phyloP scores from a whole-genome alignment of 2,113 vertebrate species.

The Pongo pygmaeus region DNA sequence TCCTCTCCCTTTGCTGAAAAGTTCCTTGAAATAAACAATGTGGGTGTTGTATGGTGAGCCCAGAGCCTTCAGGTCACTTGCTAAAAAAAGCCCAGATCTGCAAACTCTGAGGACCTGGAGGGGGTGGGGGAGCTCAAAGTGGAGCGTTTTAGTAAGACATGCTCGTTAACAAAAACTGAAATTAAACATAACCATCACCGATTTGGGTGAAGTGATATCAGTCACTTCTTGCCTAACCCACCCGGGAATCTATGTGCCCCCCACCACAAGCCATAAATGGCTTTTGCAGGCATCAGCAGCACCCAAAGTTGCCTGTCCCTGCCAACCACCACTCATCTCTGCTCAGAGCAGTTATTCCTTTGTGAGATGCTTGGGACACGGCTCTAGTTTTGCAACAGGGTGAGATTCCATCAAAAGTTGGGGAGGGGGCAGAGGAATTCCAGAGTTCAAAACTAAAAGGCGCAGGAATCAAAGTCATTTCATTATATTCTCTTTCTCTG shows the following conservation, averaged over 20 bases:
- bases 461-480: background rate
- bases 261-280: background rate
- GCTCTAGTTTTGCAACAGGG: background rate
- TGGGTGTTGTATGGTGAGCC: background rate
- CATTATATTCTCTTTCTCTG: background rate
- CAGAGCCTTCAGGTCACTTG: conserved; percentile 34
- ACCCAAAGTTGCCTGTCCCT: background rate
- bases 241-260: background rate
- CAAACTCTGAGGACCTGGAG: background rate
- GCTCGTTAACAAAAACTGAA: background rate
- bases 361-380: background rate
- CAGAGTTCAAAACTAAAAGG: background rate
- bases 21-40: conserved; percentile 57
- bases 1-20: background rate
- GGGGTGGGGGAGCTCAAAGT: background rate
- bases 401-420: background rate
- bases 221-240: background rate
- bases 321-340: background rate
- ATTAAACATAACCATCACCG: background rate
- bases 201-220: background rate
- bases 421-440: background rate
- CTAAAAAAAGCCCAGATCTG: background rate
- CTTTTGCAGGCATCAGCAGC: background rate
- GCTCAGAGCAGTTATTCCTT: background rate
- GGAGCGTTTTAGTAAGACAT: background rate